Conservation (phyloP, 2,113 vertebrate species). For the Trichechus manatus region DNA sequence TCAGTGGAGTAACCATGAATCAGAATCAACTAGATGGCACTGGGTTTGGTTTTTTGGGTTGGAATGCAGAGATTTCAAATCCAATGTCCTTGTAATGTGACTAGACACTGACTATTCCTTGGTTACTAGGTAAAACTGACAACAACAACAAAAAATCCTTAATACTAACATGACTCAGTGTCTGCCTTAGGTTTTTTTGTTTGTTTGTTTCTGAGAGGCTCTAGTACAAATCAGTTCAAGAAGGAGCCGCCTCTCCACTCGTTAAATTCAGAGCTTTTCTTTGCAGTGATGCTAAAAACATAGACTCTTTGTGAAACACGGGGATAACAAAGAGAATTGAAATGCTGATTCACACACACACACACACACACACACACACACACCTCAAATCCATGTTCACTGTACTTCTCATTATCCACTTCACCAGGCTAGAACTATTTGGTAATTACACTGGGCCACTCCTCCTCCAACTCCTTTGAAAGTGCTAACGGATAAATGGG, state of each 20-base stretch:
- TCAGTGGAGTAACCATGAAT: neutral
- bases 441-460: conserved; percentile 33
- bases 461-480: conserved; percentile 45
- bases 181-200: neutral
- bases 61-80: neutral
- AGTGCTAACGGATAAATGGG: conserved; percentile 24
- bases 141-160: neutral
- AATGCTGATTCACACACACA: conserved; percentile 1
- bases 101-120: neutral
- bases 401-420: conserved; percentile 71
- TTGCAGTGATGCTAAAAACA: neutral
- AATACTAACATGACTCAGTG: neutral
- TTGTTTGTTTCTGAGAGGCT: neutral
- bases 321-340: conserved; percentile 15
- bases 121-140: neutral
- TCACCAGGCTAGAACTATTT: conserved; percentile 63
- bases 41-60: neutral
- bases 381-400: neutral
- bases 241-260: neutral
- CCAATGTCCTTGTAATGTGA: neutral
- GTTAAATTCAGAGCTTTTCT: neutral
- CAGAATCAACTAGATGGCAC: neutral
- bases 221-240: neutral
- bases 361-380: neutral
- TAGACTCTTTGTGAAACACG: neutral